Evolutionary conservation across 2,113 vertebrate species (phyloP).

Genomic region (Lathamus discolor): DNA sequence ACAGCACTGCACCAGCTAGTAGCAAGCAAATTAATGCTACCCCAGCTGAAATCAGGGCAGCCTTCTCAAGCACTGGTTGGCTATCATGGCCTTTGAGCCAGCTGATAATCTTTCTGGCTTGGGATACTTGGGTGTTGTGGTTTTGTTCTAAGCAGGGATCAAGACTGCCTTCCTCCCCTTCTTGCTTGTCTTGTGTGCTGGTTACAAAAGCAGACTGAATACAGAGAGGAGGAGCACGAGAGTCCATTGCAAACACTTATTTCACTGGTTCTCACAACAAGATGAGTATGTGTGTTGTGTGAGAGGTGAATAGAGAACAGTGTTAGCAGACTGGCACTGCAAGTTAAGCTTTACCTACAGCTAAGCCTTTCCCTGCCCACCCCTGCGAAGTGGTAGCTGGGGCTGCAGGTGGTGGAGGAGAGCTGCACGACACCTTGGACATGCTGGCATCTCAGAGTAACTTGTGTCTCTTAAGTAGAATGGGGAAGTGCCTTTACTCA

Average conservation of each 20-base stretch:
- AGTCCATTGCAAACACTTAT: neutral
- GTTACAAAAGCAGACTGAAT: neutral
- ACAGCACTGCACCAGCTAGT: neutral
- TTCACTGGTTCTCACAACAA: too few relatives aligned
- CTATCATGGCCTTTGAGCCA: neutral
- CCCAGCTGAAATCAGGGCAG: neutral
- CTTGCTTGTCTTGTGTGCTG: neutral
- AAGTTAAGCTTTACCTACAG: neutral
- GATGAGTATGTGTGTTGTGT: fast-evolving
- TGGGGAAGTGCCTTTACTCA: neutral
- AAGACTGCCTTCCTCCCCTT: neutral
- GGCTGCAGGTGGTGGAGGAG: neutral
- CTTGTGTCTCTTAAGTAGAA: neutral
- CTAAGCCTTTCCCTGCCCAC: neutral
- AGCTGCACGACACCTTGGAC: neutral
- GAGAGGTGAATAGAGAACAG: neutral
- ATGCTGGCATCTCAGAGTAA: neutral
- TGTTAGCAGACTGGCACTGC: neutral
- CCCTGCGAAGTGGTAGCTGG: neutral
- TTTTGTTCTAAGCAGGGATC: neutral
- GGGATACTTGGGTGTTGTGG: fast-evolving
- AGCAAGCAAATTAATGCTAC: neutral
- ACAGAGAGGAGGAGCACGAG: neutral
- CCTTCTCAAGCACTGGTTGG: neutral
- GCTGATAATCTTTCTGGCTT: neutral